A percentile compares a stretch with the other conserved stretches of the same genome.
Conservation (phyloP, 2,797 vertebrate genomes). For the Phrynocephalus forsythii region DNA sequence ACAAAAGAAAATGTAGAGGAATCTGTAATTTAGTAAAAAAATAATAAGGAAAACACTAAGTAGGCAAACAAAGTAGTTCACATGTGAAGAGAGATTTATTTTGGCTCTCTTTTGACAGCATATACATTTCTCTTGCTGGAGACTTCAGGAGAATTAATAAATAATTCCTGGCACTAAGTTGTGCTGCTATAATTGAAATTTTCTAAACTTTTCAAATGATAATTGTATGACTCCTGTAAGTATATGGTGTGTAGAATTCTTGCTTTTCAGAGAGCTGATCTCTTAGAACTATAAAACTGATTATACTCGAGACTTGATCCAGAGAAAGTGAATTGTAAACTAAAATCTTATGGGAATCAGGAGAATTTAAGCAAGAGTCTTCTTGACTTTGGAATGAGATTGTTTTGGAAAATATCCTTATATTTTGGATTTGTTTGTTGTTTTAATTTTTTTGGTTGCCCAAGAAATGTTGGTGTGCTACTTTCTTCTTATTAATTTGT, state of each 20-base stretch:
- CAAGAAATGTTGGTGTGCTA: neutral
- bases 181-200: conserved; percentile 46
- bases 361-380: neutral
- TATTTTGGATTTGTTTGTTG: neutral
- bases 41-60: conserved; percentile 69
- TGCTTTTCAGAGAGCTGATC: conserved; percentile 30
- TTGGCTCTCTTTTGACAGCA: conserved; percentile 61
- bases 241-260: conserved; percentile 45
- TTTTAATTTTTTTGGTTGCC: neutral
- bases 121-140: conserved; percentile 59
- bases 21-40: conserved; percentile 68
- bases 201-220: conserved; percentile 42
- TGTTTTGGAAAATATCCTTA: neutral
- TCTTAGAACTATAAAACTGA: neutral
- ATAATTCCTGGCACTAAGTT: conserved; percentile 62
- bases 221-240: conserved; percentile 44
- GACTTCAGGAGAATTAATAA: conserved; percentile 60
- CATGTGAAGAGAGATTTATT: conserved; percentile 63
- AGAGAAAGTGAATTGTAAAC: neutral
- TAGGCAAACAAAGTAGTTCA: conserved; percentile 65
- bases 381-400: neutral
- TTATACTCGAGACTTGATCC: neutral
- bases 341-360: neutral
- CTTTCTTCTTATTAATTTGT: neutral
- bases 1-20: conserved; percentile 72